phyloP scores from a whole-genome alignment of 2,888 invertebrate species.

The Scaptomyza reducta region DNA sequence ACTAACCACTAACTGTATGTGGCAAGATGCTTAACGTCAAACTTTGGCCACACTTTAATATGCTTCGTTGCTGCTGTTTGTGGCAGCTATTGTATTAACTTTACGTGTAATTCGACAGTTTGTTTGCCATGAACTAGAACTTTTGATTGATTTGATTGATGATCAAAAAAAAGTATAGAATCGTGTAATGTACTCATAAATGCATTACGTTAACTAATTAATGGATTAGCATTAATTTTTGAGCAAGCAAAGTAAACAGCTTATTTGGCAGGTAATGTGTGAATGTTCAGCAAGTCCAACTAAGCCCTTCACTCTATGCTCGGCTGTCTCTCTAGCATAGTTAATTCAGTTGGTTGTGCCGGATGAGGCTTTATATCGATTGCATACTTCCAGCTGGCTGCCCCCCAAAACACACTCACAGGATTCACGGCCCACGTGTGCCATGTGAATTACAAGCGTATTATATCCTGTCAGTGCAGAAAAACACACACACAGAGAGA shows the following conservation, averaged over 20 bases:
- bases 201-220: constrained; percentile 45
- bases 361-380: constrained; percentile 59
- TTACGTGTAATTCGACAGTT: background rate
- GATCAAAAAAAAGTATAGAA: background rate
- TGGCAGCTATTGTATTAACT: constrained; percentile 1
- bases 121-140: background rate
- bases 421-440: constrained; percentile 61
- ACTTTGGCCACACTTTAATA: constrained; percentile 32
- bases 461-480: constrained; percentile 56
- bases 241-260: constrained; percentile 24
- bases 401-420: constrained; percentile 56
- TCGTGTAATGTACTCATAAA: constrained; percentile 14
- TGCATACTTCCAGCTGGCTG: constrained; percentile 62
- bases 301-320: background rate
- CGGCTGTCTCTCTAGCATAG: constrained; percentile 41
- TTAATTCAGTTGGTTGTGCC: constrained; percentile 61
- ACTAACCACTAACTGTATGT: background rate
- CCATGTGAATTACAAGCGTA: constrained; percentile 71
- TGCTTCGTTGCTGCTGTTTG: constrained; percentile 11
- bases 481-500: background rate
- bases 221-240: constrained; percentile 54
- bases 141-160: background rate
- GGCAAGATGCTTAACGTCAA: constrained; percentile 12
- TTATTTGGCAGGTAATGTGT: constrained; percentile 24
- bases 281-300: constrained; percentile 7